These are phyloP conservation scores for Germaria angustata DNA, from an alignment of 2,888 invertebrate species.

Conservation along the genomic window DNA sequence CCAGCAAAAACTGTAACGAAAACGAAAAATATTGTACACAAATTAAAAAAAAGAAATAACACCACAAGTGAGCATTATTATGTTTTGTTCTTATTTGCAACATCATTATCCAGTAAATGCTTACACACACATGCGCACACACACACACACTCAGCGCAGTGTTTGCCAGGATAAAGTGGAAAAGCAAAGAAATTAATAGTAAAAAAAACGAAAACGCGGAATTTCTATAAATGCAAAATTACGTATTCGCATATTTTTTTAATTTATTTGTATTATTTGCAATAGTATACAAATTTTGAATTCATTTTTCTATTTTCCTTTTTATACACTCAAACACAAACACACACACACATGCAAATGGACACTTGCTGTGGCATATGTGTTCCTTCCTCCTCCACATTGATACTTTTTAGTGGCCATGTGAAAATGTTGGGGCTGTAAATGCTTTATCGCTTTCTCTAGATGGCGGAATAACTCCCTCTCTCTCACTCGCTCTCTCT, in stretches of 20 bases:
- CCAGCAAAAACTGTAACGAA: slow-evolving; percentile 15
- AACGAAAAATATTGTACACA: not conserved
- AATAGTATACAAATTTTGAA: slow-evolving; percentile 34
- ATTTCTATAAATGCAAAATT: slow-evolving; percentile 77
- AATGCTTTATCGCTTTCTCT: slow-evolving; percentile 46
- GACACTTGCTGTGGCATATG: not conserved
- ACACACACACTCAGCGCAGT: not conserved
- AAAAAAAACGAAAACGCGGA: slow-evolving; percentile 73
- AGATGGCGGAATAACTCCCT: slow-evolving; percentile 1
- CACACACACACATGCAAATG: not conserved
- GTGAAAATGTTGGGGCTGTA: not conserved
- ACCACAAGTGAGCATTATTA: slow-evolving; percentile 45
- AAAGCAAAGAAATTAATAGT: slow-evolving; percentile 51
- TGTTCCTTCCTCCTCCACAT: not conserved
- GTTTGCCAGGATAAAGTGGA: slow-evolving; percentile 35
- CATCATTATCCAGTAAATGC: slow-evolving; percentile 47
- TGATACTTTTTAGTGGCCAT: slow-evolving; percentile 12
- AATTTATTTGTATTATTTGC: slow-evolving; percentile 38
- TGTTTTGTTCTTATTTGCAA: slow-evolving; percentile 69
- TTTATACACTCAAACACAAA: not conserved
- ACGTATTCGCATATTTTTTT: slow-evolving; percentile 73
- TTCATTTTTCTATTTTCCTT: slow-evolving; percentile 52
- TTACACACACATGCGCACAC: slow-evolving; percentile 7
- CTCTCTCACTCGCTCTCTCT: not conserved
- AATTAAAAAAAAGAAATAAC: slow-evolving; percentile 2